phyloP scores from a whole-genome alignment of 2,113 vertebrate species.

The Passer domesticus region DNA sequence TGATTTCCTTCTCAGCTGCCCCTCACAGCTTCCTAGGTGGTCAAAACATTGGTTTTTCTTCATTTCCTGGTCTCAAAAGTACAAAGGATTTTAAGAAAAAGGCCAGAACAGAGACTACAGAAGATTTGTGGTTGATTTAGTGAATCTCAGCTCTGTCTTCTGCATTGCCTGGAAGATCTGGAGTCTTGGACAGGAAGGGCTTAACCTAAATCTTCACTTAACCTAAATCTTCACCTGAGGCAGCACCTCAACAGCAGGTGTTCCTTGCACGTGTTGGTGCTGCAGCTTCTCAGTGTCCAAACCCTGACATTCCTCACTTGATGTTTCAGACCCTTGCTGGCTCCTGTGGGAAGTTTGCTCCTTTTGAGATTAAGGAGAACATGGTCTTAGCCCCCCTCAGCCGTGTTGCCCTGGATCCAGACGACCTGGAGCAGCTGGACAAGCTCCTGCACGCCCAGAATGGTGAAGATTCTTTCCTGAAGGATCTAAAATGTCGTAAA shows the following conservation, averaged over 20 bases:
- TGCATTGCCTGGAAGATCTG: background rate
- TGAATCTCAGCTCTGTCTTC: background rate
- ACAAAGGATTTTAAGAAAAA: background rate
- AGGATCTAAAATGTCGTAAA: slow-evolving; percentile 79
- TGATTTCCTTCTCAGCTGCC: background rate
- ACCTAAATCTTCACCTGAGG: background rate
- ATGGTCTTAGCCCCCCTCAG: slow-evolving; percentile 89
- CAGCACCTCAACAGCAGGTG: background rate
- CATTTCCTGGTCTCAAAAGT: background rate
- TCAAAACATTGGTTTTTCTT: background rate
- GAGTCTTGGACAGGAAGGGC: background rate
- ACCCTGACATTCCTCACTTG: background rate
- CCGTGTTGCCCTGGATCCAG: slow-evolving; percentile 80
- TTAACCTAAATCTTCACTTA: background rate
- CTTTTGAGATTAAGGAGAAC: slow-evolving; percentile 96
- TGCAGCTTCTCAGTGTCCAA: background rate
- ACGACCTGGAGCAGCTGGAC: slow-evolving; percentile 82
- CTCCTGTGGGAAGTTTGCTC: slow-evolving; percentile 95
- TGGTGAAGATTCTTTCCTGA: slow-evolving; percentile 67
- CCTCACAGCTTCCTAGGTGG: background rate
- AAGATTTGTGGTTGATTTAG: background rate
- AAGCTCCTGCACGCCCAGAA: slow-evolving; percentile 75
- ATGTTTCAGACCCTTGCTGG: slow-evolving; percentile 86
- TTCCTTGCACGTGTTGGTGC: background rate
- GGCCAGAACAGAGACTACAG: background rate